These are phyloP conservation scores for Frankliniella intonsa DNA, from an alignment of 2,888 invertebrate genomes.

Conservation along the genomic window DNA sequence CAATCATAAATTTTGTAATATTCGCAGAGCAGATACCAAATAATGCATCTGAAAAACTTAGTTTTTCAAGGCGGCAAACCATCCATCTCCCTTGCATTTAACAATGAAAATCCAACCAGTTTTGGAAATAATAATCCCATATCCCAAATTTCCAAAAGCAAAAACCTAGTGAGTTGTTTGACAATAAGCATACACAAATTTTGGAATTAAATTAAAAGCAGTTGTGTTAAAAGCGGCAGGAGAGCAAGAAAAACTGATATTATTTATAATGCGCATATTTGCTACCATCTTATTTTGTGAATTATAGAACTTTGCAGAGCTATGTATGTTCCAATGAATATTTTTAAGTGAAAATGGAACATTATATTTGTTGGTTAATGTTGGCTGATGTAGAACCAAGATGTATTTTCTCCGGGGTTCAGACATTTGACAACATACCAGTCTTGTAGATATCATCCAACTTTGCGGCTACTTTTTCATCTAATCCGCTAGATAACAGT, in stretches of 20 bases:
- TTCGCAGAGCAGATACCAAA: too few relatives aligned
- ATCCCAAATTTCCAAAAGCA: too few relatives aligned
- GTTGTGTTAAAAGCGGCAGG: too few relatives aligned
- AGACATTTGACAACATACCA: constrained; percentile 49
- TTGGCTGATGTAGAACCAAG: constrained; percentile 27
- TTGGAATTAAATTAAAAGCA: too few relatives aligned
- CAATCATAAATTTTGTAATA: too few relatives aligned
- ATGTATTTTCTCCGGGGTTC: constrained; percentile 23
- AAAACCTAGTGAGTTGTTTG: too few relatives aligned
- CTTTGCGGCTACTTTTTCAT: constrained; percentile 89
- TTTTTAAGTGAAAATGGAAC: not conserved
- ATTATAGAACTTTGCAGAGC: too few relatives aligned
- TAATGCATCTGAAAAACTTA: not conserved
- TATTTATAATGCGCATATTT: too few relatives aligned
- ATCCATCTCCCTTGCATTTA: not conserved
- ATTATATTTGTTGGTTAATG: not conserved
- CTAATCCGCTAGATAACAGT: constrained; percentile 92
- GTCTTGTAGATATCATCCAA: constrained; percentile 97
- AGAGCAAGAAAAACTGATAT: too few relatives aligned
- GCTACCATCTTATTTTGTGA: too few relatives aligned
- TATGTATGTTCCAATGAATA: not conserved
- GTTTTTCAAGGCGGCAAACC: not conserved
- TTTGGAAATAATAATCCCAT: not conserved
- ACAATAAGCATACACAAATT: too few relatives aligned
- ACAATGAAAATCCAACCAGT: not conserved